phyloP scores from a whole-genome alignment of 2,113 vertebrate species.

The Megaptera novaeangliae region DNA sequence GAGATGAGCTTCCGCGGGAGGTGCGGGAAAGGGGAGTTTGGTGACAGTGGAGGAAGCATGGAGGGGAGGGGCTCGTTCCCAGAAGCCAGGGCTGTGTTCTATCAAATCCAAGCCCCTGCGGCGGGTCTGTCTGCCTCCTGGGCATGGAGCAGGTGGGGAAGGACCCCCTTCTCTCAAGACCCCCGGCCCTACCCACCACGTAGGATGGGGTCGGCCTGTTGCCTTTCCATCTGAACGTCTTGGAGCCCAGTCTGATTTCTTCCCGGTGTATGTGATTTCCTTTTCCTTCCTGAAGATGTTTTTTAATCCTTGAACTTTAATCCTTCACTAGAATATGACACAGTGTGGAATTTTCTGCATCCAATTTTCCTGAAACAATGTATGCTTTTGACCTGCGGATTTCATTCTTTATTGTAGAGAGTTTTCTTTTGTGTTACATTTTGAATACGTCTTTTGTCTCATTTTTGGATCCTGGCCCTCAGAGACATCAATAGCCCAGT shows the following conservation, averaged over 20 bases:
- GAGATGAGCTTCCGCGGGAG: neutral
- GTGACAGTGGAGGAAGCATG: neutral
- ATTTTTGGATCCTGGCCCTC: neutral
- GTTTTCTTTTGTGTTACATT: neutral
- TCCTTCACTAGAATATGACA: neutral
- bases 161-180: neutral
- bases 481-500: neutral
- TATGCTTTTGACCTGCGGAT: neutral
- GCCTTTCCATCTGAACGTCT: neutral
- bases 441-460: neutral
- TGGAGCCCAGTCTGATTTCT: neutral
- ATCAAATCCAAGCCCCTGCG: neutral
- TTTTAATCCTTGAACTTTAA: constrained; percentile 29
- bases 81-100: neutral
- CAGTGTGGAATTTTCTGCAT: neutral
- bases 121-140: neutral
- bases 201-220: neutral
- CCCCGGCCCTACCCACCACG: no score
- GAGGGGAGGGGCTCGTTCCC: neutral
- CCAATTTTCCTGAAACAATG: neutral
- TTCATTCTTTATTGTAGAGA: neutral
- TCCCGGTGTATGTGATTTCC: neutral
- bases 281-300: neutral
- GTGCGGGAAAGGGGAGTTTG: neutral
- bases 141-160: neutral